phyloP scores from a whole-genome alignment of 2,113 vertebrate species.

The western clawed frog (Xenopus tropicalis) region UCB_Xtro_10.0 CM004446.2:142952501-142953000 shows the following conservation, averaged over 20 bases:
- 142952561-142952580: no score
- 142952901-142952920: conserved; percentile 46
- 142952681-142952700: neutral
- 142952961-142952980: conserved; percentile 50
- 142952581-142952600: no score
- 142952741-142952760: conserved; percentile 16
- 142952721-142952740: conserved; percentile 24
- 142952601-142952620: no score
- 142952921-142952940: conserved; percentile 49
- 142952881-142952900: conserved; percentile 30
- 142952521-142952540: no score
- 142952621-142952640: no score
- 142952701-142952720: neutral
- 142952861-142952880: conserved; percentile 16
- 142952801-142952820: conserved; percentile 33
- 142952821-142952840: conserved; percentile 13
- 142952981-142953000: conserved; percentile 60
- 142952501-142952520: no score
- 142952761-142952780: conserved; percentile 25
- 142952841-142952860: conserved; percentile 23
- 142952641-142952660: neutral
- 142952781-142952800: conserved; percentile 32
- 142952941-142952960: conserved; percentile 57
- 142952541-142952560: no score
- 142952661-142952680: neutral